Conservation (phyloP, 2,888 invertebrate genomes). For the Ormyrus labotus region DNA sequence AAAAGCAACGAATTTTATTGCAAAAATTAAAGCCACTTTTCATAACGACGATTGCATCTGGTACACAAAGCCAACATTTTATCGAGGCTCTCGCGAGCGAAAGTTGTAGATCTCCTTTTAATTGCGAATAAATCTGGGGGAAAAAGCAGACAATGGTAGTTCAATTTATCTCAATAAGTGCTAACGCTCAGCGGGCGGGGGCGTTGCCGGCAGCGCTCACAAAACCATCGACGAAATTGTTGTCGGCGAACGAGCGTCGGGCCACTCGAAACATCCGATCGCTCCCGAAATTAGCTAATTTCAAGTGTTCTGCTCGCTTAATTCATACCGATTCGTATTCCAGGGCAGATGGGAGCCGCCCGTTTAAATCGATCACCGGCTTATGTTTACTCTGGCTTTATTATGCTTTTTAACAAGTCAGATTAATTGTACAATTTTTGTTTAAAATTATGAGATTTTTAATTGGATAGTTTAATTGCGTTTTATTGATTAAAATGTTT, state of each 20-base stretch:
- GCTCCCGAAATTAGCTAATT: conserved; percentile 6
- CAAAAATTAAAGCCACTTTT: no score
- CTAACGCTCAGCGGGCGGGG: background rate
- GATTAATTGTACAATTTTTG: no score
- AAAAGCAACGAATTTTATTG: no score
- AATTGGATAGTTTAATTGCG: no score
- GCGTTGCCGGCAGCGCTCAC: background rate
- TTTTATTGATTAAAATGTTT: no score
- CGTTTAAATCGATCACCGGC: background rate
- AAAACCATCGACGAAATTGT: conserved; percentile 5
- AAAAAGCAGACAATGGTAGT: conserved; percentile 2
- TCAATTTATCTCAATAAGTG: conserved; percentile 18
- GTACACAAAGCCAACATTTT: no score
- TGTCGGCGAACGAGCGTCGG: background rate
- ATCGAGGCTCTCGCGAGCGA: background rate
- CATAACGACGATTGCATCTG: no score
- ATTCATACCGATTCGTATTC: conserved; percentile 11
- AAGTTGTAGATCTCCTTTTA: background rate
- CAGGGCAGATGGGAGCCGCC: background rate
- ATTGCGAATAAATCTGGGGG: background rate
- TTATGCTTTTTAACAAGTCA: no score
- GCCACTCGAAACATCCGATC: background rate
- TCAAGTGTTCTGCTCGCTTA: conserved; percentile 5
- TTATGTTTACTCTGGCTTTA: no score
- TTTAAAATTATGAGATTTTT: no score